These are phyloP conservation scores for Aulostomus chinensis DNA, from an alignment of 2,797 vertebrate genomes.

Conservation along the genomic window DNA sequence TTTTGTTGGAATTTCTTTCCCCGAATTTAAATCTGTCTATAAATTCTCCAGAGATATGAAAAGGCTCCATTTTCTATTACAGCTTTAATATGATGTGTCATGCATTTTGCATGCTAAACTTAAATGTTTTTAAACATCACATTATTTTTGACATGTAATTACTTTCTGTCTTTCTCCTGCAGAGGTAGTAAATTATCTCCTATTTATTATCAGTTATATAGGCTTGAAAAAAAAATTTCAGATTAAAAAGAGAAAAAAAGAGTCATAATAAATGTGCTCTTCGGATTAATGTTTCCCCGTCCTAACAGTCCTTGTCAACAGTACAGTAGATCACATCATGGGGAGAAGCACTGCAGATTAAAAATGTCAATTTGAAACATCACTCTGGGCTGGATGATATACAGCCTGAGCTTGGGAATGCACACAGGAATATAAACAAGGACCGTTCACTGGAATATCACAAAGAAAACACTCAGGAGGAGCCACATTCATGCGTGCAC, in stretches of 20 bases:
- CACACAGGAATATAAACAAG: constrained; percentile 39
- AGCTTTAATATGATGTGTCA: constrained; percentile 2
- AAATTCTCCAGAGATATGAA: background rate
- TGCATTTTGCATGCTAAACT: constrained; percentile 1
- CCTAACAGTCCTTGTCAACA: constrained; percentile 26
- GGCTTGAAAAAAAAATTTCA: too few relatives aligned
- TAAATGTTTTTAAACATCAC: constrained; percentile 5
- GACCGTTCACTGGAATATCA: too few relatives aligned
- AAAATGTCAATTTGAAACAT: constrained; percentile 73
- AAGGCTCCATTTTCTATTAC: background rate
- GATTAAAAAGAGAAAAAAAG: too few relatives aligned
- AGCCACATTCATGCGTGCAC: constrained; percentile 8
- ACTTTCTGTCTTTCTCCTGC: constrained; percentile 12
- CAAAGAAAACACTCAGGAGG: constrained; percentile 35
- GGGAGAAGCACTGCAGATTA: constrained; percentile 65
- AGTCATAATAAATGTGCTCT: constrained; percentile 26
- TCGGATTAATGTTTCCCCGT: constrained; percentile 35
- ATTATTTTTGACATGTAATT: constrained; percentile 19
- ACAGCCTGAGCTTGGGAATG: constrained; percentile 35
- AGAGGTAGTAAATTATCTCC: constrained; percentile 2
- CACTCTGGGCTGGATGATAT: constrained; percentile 52
- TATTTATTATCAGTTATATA: constrained; percentile 13
- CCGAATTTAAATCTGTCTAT: background rate
- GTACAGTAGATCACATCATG: constrained; percentile 62
- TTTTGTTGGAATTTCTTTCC: constrained; percentile 1